These are phyloP conservation scores for Drosophila suboccidentalis DNA, from an alignment of 2,888 invertebrate genomes.

Conservation along the genomic window DNA sequence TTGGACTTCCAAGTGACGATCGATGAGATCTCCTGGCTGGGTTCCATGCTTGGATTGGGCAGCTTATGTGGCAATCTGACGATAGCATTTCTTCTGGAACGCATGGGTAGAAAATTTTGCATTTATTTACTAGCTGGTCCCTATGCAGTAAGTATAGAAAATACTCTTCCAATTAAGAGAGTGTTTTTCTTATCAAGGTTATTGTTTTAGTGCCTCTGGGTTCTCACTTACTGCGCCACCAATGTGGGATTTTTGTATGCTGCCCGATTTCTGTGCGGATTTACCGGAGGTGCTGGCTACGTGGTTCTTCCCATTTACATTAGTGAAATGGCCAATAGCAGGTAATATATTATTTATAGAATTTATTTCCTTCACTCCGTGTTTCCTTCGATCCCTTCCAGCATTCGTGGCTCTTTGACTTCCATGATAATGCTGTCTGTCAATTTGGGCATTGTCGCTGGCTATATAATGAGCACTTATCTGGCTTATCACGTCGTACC, in stretches of 20 bases:
- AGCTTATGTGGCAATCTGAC: conserved; percentile 79
- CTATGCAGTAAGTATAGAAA: conserved; percentile 69
- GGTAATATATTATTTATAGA: conserved; percentile 59
- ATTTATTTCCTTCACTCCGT: neutral
- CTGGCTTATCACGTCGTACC: conserved; percentile 80
- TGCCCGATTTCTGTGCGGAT: conserved; percentile 80
- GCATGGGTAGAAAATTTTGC: conserved; percentile 78
- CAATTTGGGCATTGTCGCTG: conserved; percentile 80
- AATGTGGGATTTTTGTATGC: conserved; percentile 78
- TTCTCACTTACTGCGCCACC: conserved; percentile 75
- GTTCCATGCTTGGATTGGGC: conserved; percentile 80
- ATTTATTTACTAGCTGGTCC: conserved; percentile 77
- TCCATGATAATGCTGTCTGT: conserved; percentile 81
- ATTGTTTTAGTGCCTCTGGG: conserved; percentile 76
- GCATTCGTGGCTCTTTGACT: conserved; percentile 82
- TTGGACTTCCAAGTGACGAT: conserved; percentile 67
- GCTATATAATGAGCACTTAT: conserved; percentile 79
- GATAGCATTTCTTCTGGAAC: conserved; percentile 74
- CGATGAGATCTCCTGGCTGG: conserved; percentile 82
- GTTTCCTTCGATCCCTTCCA: conserved; percentile 28
- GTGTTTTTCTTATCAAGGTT: neutral
- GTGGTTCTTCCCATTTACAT: conserved; percentile 82
- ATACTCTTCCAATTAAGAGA: neutral
- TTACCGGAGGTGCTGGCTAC: conserved; percentile 83
- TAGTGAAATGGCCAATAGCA: conserved; percentile 82